Percentiles rank a stretch among this genome's conserved stretches.
phyloP scores from a whole-genome alignment of 1,140 invertebrate species.

The Papilio xuthus region DNA sequence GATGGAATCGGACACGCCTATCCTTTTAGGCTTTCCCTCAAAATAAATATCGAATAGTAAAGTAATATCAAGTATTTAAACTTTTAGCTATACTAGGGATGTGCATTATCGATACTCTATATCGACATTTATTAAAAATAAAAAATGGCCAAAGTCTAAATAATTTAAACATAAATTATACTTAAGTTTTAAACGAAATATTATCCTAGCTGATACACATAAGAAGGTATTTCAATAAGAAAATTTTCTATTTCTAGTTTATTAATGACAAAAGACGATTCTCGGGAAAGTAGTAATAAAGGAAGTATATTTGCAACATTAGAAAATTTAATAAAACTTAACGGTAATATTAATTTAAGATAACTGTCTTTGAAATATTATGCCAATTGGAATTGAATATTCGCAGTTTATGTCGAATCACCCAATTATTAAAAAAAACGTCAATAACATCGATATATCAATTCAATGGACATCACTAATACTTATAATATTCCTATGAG shows the following conservation, averaged over 20 bases:
- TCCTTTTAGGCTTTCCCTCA: slow-evolving; percentile 20
- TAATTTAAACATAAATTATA: too few species aligned
- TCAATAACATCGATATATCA: neutral
- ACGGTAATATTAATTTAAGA: too few species aligned
- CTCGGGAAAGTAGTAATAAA: too few species aligned
- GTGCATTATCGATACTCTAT: neutral
- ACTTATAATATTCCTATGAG: slow-evolving; percentile 8
- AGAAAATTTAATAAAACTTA: too few species aligned
- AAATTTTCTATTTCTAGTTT: too few species aligned
- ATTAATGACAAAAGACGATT: too few species aligned
- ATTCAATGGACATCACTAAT: neutral
- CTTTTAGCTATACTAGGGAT: neutral
- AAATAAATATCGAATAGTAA: slow-evolving; percentile 21
- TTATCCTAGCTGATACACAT: too few species aligned
- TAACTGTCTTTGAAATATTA: too few species aligned
- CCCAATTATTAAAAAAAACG: neutral
- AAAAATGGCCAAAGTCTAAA: neutral
- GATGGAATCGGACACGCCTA: slow-evolving; percentile 17
- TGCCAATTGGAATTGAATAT: too few species aligned
- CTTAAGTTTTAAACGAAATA: neutral
- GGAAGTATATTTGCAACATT: too few species aligned
- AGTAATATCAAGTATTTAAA: neutral
- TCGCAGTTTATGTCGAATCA: neutral
- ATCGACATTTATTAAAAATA: neutral
- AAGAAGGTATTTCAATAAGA: too few species aligned